Evolutionary conservation across 1,140 invertebrate species (phyloP).

Genomic region (Drosophila obscura): DNA sequence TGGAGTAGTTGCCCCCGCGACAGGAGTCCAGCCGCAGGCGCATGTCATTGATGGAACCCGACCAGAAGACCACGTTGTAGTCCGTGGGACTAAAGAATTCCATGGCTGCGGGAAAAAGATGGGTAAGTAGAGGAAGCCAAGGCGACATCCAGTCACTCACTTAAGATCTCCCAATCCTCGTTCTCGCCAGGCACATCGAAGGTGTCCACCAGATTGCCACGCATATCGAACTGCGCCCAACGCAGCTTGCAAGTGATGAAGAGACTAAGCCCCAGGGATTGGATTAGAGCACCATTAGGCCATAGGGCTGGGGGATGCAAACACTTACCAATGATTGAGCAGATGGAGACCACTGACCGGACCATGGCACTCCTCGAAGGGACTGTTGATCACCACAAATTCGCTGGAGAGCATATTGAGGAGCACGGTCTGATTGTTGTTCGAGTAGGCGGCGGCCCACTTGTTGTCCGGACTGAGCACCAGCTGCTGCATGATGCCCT

Average conservation of each 20-base stretch:
- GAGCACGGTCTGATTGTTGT: conserved; percentile 96
- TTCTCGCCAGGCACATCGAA: conserved; percentile 86
- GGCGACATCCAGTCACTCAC: conserved; percentile 83
- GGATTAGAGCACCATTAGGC: not conserved
- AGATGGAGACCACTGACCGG: conserved; percentile 88
- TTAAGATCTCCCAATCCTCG: conserved; percentile 89
- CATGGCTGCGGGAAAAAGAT: conserved; percentile 85
- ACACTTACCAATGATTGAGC: conserved; percentile 89
- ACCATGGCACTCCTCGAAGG: conserved; percentile 87
- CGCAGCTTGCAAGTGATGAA: conserved; percentile 86
- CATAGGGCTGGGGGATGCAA: too few relatives aligned
- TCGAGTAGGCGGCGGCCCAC: conserved; percentile 97
- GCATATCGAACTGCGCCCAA: conserved; percentile 91
- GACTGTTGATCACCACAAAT: conserved; percentile 93
- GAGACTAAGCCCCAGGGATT: conserved; percentile 63
- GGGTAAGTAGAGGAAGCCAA: not conserved
- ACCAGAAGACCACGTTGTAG: conserved; percentile 91
- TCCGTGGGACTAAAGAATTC: conserved; percentile 90
- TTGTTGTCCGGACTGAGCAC: conserved; percentile 97
- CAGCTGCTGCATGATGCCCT: conserved; percentile 97
- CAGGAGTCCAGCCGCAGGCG: conserved; percentile 88
- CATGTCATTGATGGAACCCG: conserved; percentile 90
- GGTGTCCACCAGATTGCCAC: conserved; percentile 88
- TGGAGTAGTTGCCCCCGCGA: conserved; percentile 85
- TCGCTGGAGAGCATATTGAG: conserved; percentile 96